Evolutionary conservation across 2,113 vertebrate species (phyloP).

Genomic region (Fregata magnificens): DNA sequence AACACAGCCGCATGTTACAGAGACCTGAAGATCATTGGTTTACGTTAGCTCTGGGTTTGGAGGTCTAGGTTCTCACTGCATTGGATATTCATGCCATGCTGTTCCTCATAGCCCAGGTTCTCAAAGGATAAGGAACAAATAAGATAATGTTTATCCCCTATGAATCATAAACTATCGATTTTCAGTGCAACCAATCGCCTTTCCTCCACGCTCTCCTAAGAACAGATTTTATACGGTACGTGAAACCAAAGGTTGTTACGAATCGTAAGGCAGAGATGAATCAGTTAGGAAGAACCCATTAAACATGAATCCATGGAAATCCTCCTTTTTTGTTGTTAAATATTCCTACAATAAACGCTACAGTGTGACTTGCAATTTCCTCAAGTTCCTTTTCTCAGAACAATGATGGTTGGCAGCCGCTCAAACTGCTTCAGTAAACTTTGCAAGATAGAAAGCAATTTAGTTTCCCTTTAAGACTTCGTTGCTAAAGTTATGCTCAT

Average conservation of each 20-base stretch:
- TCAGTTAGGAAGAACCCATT: constrained; percentile 74
- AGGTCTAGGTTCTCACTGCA: not conserved
- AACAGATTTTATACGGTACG: constrained; percentile 17
- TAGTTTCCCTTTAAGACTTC: constrained; percentile 56
- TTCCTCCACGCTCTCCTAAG: not conserved
- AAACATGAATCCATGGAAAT: constrained; percentile 76
- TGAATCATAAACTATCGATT: not conserved
- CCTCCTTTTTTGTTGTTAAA: constrained; percentile 73
- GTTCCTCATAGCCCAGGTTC: not conserved
- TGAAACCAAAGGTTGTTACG: constrained; percentile 44
- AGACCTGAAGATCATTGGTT: not conserved
- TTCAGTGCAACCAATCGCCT: not conserved
- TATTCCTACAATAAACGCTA: constrained; percentile 72
- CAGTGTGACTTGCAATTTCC: constrained; percentile 69
- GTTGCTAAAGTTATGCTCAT: constrained; percentile 58
- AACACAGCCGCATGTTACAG: not conserved
- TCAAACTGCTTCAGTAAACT: constrained; percentile 65
- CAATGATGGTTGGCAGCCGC: constrained; percentile 70
- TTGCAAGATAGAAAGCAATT: constrained; percentile 60
- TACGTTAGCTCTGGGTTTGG: not conserved
- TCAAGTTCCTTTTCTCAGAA: constrained; percentile 68
- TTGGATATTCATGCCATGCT: not conserved
- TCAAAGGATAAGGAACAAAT: constrained; percentile 1
- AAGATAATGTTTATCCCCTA: not conserved
- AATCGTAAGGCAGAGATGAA: constrained; percentile 69